Base-by-base conservation (phyloP, 2,113 vertebrate species). In the Oryzias curvinotus region DNA sequence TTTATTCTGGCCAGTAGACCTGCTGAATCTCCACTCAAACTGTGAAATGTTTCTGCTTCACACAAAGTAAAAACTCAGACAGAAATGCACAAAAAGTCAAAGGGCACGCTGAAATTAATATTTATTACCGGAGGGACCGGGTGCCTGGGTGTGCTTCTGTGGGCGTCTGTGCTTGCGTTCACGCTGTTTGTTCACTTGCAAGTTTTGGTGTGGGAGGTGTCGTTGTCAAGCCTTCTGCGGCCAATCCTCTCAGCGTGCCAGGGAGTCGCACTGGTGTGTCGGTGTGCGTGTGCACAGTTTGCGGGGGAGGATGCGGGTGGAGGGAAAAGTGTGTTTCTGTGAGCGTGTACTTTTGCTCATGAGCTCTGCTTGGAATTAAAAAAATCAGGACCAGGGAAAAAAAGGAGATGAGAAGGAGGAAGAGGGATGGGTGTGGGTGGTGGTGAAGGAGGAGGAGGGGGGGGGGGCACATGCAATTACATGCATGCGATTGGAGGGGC, bases 181-280 rank as follows among this genome's bases (percentile, higher is more conserved):
- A 75, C 7, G 57, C 83, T 85, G 84, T 78, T 88, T 85, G 84
- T 78, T 88, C 82, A 76, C 77, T 88, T 84, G 77, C 83, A 74
- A 73, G 78, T 77, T 72, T 77, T 52, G 45, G 75, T 82, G 89
- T 90, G 57, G 87, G 87, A 88, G 89, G 89, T 87, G 87, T 88
- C 77, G 52, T 79, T 78, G 74, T 82, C 66, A 65, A 84, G 83
- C 79, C 79, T 87, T 78, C 78, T 86, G 82, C 81, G 54, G 81
- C 78, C 83, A 74, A 59, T 76, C 80, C 65, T 79, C 73, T 62
- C 77, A 51, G 67, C 77, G 58, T 75, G 73, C 68, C 80, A 75
- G 73, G 78, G 74, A 73, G 23, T 23, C 59, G 18, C 53, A 54
- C 14, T 41, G 26, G 42, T 6, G 26, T 62, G 61, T 65, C 68